A percentile compares a stretch with the other conserved stretches of the same genome.
Conservation (phyloP, 2,113 vertebrate species). For the Sceloporus undulatus region DNA sequence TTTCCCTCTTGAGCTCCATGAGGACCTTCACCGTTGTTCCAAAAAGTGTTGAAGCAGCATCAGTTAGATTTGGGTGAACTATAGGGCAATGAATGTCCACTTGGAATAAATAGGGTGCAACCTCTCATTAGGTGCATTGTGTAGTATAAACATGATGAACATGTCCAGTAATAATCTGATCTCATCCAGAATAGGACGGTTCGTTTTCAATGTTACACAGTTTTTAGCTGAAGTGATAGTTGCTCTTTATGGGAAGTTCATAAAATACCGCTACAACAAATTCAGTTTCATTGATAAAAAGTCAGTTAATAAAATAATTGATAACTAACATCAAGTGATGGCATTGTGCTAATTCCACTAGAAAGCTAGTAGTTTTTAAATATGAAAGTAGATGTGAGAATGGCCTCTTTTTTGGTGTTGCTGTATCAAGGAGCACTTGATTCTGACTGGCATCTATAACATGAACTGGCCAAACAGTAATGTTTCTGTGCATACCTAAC, state of each 20-base stretch:
- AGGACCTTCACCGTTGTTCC: too few relatives aligned
- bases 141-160: background rate
- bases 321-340: background rate
- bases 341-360: background rate
- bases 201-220: background rate
- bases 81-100: background rate
- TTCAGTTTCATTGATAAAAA: background rate
- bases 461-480: conserved; percentile 1
- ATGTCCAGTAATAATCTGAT: background rate
- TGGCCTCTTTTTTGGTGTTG: background rate
- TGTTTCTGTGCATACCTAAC: background rate
- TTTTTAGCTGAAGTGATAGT: background rate
- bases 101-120: background rate
- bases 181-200: background rate
- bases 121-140: background rate
- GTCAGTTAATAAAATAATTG: too few relatives aligned
- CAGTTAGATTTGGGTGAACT: too few relatives aligned
- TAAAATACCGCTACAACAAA: background rate
- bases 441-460: background rate
- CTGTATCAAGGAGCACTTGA: conserved; percentile 2
- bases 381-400: conserved; percentile 25
- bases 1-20: background rate
- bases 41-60: too few relatives aligned
- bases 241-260: background rate
- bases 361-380: background rate